Base-by-base conservation (phyloP, 2,797 vertebrate genomes). In the Lagodon rhomboides region DNA sequence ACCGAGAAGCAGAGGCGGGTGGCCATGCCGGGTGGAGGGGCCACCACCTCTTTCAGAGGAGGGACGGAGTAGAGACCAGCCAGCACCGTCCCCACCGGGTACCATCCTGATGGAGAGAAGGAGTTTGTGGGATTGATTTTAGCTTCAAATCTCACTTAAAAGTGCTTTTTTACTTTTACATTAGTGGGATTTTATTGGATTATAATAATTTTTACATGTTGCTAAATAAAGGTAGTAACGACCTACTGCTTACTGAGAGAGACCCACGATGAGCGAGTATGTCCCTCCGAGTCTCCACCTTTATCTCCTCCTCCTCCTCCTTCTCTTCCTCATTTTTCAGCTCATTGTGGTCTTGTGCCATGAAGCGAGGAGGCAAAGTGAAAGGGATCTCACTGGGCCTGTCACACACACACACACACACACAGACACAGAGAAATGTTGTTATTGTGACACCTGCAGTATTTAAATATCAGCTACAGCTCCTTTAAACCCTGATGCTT, bases 1-100 rank as follows among this genome's bases (percentile, higher is more conserved):
- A 97, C 77, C 0, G 97, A 95, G 92, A 99, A 97, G 95, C 97
- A 98, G 85, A 99, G 95, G 1, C 95, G 94, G 1, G 96, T 95
- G 75, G 95, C 93, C 83, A 94, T 95, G 79, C 96, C 96, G 0
- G 93, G 93, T 1, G 97, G 96, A 68, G 96, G 95, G 20, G 94
- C 90, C 0, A 86, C 87, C 61, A 90, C 89, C 81, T 93, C 80
- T 88, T 84, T 96, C 93, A 3, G 94, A 89, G 51, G 94, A 0
- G 95, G 91, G 13, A 75, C 75, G 11, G 92, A 94, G 93, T 98
- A 98, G 44, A 98, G 91, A 7, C 96, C 95, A 0, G 96, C 94
- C 73, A 96, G 94, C 71, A 98, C 83, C 11, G 93, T 92, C 16
- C 96, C 97, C 41, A 96, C 76, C 0, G 93, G 78, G 25, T 95